Conservation (phyloP, 1,140 invertebrate genomes). For the Euglossa dilemma region DNA sequence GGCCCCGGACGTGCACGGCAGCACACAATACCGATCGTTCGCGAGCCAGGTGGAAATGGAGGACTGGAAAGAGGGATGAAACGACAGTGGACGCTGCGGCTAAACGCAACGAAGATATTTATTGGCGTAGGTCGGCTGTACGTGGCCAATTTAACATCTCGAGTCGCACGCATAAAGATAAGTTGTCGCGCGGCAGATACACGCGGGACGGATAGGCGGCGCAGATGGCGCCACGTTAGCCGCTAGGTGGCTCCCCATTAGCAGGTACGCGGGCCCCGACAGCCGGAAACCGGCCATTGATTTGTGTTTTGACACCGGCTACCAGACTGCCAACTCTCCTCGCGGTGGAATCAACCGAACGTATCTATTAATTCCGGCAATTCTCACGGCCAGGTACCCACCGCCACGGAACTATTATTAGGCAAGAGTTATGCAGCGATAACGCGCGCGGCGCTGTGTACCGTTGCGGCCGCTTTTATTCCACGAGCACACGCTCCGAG, state of each 20-base stretch:
- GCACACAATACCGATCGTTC: constrained; percentile 17
- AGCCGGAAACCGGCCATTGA: constrained; percentile 2
- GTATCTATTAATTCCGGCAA: constrained; percentile 36
- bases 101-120: constrained; percentile 67
- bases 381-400: neutral
- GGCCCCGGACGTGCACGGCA: neutral
- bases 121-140: constrained; percentile 57
- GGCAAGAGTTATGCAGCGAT: neutral
- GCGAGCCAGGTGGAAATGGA: neutral
- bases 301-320: constrained; percentile 26
- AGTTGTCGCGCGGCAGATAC: constrained; percentile 29
- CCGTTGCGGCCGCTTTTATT: neutral
- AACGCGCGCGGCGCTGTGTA: neutral
- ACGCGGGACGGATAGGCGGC: constrained; percentile 35
- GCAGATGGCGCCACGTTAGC: constrained; percentile 27
- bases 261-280: neutral
- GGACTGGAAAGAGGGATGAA: constrained; percentile 10
- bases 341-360: constrained; percentile 21
- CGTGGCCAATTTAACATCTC: constrained; percentile 62
- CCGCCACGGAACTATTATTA: neutral
- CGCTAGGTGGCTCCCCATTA: constrained; percentile 13
- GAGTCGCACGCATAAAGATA: constrained; percentile 53
- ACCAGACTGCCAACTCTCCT: constrained; percentile 22
- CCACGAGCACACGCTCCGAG: neutral
- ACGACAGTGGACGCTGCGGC: neutral